These are phyloP conservation scores for Troilus luridus DNA, from an alignment of 2,888 invertebrate species.

Conservation along the genomic window DNA sequence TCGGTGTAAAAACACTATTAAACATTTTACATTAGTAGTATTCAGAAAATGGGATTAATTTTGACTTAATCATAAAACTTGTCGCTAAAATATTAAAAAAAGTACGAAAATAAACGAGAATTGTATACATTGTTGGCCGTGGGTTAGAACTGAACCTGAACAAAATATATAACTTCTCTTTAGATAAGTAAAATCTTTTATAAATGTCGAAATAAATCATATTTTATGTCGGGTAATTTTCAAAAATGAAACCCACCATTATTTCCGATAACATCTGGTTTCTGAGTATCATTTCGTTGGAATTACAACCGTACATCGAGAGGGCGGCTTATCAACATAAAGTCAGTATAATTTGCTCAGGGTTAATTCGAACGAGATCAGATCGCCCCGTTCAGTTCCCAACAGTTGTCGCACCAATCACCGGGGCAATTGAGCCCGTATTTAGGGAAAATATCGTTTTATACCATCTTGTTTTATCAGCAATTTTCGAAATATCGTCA, in stretches of 20 bases:
- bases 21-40: too few relatives aligned
- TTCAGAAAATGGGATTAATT: too few relatives aligned
- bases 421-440: not conserved
- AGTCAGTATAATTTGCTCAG: not conserved
- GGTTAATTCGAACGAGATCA: constrained; percentile 1
- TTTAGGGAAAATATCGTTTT: not conserved
- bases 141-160: too few relatives aligned
- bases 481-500: constrained; percentile 7
- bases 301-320: not conserved
- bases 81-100: too few relatives aligned
- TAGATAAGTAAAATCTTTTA: not conserved
- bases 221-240: not conserved
- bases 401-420: not conserved
- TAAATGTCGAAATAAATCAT: not conserved
- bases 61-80: too few relatives aligned
- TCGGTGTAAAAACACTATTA: too few relatives aligned
- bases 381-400: not conserved
- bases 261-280: not conserved
- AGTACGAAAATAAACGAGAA: too few relatives aligned
- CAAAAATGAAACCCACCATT: not conserved
- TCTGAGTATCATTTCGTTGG: not conserved
- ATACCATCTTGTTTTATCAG: constrained; percentile 1
- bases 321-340: not conserved
- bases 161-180: too few relatives aligned
- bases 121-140: too few relatives aligned